Evolutionary conservation across 2,113 vertebrate genomes (phyloP).

Genomic region (Galemys pyrenaicus): DNA sequence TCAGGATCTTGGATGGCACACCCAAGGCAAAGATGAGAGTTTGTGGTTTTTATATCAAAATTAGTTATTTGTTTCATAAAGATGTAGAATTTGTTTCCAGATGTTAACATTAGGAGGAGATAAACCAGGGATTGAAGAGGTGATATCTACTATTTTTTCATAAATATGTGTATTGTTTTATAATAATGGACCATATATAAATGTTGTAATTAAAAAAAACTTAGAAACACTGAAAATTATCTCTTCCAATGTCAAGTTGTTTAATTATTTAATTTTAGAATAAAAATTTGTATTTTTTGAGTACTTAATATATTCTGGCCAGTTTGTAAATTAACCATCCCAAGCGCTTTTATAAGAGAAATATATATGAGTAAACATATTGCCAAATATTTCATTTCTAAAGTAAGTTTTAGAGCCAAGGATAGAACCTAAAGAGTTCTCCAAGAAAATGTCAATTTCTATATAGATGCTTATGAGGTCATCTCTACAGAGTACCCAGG

Average conservation of each 20-base stretch:
- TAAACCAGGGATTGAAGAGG: not conserved
- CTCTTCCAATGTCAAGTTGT: not conserved
- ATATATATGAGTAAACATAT: not conserved
- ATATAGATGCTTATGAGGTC: not conserved
- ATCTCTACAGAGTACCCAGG: not conserved
- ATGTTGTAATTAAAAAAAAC: slow-evolving; percentile 19
- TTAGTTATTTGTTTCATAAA: not conserved
- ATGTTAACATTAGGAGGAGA: not conserved
- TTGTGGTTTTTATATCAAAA: not conserved
- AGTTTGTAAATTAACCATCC: not conserved
- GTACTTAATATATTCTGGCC: not conserved
- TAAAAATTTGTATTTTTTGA: not conserved
- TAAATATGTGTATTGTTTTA: not conserved
- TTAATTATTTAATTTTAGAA: not conserved
- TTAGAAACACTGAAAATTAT: not conserved
- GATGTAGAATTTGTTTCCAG: not conserved
- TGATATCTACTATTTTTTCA: not conserved
- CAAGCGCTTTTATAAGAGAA: not conserved
- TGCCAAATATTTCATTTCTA: not conserved
- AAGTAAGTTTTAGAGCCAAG: not conserved
- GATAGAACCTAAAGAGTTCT: not conserved
- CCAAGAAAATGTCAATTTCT: not conserved
- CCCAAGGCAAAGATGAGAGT: too few relatives aligned
- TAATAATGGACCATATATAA: not conserved
- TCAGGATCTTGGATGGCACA: too few relatives aligned